Conservation (phyloP, 2,888 invertebrate genomes). For the Callosobruchus maculatus region DNA sequence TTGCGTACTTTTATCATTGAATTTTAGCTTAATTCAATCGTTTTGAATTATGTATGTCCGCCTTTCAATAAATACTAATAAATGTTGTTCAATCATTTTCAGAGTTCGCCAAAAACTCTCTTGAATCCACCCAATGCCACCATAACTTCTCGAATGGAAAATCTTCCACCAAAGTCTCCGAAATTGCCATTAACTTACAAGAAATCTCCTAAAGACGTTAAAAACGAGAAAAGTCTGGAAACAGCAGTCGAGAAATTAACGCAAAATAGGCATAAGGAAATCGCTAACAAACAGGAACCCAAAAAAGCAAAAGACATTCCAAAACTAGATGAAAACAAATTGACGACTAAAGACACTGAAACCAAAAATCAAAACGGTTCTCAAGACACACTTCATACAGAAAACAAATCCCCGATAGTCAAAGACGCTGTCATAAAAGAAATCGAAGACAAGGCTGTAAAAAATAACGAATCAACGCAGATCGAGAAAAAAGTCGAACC, state of each 20-base stretch:
- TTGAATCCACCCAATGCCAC: neutral
- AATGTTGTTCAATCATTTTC: neutral
- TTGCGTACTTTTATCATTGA: too few relatives aligned
- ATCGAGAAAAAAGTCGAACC: neutral
- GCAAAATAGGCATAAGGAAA: conserved; percentile 40
- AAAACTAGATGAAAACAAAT: neutral
- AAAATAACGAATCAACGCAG: neutral
- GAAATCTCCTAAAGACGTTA: conserved; percentile 28
- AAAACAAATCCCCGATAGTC: neutral
- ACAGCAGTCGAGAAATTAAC: conserved; percentile 44
- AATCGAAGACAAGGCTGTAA: neutral
- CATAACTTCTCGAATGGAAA: neutral
- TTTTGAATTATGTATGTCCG: too few relatives aligned
- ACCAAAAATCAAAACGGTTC: neutral
- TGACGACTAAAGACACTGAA: neutral
- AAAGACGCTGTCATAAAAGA: neutral
- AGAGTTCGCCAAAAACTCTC: neutral
- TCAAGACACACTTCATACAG: neutral
- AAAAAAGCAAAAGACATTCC: neutral
- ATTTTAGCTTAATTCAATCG: too few relatives aligned
- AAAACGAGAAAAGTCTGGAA: conserved; percentile 43
- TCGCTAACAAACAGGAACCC: conserved; percentile 20
- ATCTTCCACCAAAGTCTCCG: conserved; percentile 10
- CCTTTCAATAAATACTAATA: too few relatives aligned
- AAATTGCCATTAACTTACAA: conserved; percentile 14